Base-by-base conservation (phyloP, 1,140 invertebrate genomes). In the Vanessa tameamea region DNA sequence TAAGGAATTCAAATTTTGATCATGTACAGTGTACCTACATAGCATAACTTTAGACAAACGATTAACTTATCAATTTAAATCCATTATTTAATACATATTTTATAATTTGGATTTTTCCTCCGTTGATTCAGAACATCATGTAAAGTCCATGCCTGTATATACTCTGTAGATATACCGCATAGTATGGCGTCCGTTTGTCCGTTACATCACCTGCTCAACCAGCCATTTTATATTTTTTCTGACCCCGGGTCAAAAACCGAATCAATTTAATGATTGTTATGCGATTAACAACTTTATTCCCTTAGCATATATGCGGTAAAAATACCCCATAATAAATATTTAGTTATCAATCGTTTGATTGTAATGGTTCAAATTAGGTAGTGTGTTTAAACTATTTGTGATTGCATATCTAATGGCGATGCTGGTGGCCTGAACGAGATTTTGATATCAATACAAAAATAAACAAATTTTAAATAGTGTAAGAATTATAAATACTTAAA, bases 171-270 rank as follows among this genome's bases (percentile, higher is more conserved):
- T 43, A 9, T 31, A 31, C 3, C 26, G 26, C 26, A 31, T 43
- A 43, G 37, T 9, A 43, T 9, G 1, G 37, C 37, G 37, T 43
- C 48, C 51, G n/a, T 15, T n/a, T n/a, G 51, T n/a, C 51, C 51
- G 51, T 53, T 53, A 9, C 51, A 20, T 23, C 57, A 61, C 57
- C 57, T 61, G 57, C 26, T 61, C 31, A 15, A 26, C 55, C 55
- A 59, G 23, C 2, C 53, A 37, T 31, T 31, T n/a, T 37, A 61
- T 37, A 9, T 61, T 61, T 55, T 61, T 61, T 61, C 31, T 37
- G 20, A 61, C 57, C 57, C 15, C 26, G 13, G 57, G 57, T 61
- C 57, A 61, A 2, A n/a, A 37, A 23, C 53, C 57, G 57, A 61
- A 37, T 7, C 57, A 61, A 61, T 61, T 61, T n/a, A 61, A 61